Evolutionary conservation across 1,140 invertebrate genomes (phyloP), one percentile per base, ranked within the genome.

Genomic region (Aphis craccivora): DNA sequence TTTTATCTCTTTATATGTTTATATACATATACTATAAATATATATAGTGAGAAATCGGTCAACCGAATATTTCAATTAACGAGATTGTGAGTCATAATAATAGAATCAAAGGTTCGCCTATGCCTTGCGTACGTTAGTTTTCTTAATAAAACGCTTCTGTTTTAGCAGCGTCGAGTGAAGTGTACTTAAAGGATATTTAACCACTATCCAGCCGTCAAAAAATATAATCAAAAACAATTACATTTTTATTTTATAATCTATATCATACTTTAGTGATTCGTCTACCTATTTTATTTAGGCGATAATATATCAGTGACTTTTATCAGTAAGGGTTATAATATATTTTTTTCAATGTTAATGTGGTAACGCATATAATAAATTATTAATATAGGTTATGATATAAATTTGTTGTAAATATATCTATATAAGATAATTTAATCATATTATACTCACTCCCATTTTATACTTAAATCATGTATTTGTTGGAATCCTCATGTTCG

Each of bases 1-100:
- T 90, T 60, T 90, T 51, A 51, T 51, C 48, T 90, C 88, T 60
- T 90, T 43, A 35, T 3, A 9, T 25, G 48, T 11, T 53, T 40
- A 40, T 92, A 35, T 92, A 67, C 14, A 67, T 67, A 18, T n/a
- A 45, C 84, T 84, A 48, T 83, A 35, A n/a, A n/a, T 35, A 53
- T 53, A 51, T 53, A 60, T 40, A 43, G 35, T 2, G 22, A 86
- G 81, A 93, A 93, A 93, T 93, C 91, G 35, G 48, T 93, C 81
- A 14, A 93, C 91, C 91, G 91, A 93, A 93, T 43, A 84, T 93
- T 93, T 93, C 91, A 93, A 93, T 93, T 93, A 93, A 93, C 81
- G 48, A 86, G n/a, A 93, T 93, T 93, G 91, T 86, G 37, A 37
- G 81, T 45, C 18, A 92, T 48, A 92, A 92, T 92, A 92, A 92